Conservation (phyloP, 2,797 vertebrate genomes). For the Esox masquinongy region DNA sequence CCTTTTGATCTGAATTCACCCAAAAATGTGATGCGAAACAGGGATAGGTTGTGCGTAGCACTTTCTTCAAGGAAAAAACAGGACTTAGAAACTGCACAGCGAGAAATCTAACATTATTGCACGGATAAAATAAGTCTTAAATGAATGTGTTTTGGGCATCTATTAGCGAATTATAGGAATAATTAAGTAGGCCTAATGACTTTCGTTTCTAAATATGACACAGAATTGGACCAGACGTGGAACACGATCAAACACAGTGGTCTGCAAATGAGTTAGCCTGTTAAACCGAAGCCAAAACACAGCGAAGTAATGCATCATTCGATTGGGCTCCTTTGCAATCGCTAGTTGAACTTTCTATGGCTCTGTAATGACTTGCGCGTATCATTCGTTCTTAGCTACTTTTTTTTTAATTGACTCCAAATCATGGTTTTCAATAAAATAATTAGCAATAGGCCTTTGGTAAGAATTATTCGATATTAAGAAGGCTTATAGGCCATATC, state of each 20-base stretch:
- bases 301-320: slow-evolving; percentile 28
- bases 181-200: no score
- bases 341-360: slow-evolving; percentile 26
- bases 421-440: no score
- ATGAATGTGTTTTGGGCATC: not conserved
- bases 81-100: not conserved
- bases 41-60: slow-evolving; percentile 33
- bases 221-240: not conserved
- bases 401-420: no score
- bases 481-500: no score
- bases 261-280: not conserved
- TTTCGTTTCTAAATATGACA: not conserved
- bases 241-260: not conserved
- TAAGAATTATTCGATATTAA: no score
- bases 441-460: no score
- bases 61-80: not conserved
- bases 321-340: slow-evolving; percentile 30
- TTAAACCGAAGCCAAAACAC: slow-evolving; percentile 25
- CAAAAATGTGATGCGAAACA: slow-evolving; percentile 71
- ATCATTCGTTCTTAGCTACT: not conserved
- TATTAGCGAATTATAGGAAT: not conserved
- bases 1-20: slow-evolving; percentile 77
- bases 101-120: not conserved
- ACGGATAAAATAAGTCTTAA: not conserved
- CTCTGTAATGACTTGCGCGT: not conserved